These are phyloP conservation scores for Delichon dasypus DNA, from an alignment of 2,797 vertebrate species.

Conservation along the genomic window DNA sequence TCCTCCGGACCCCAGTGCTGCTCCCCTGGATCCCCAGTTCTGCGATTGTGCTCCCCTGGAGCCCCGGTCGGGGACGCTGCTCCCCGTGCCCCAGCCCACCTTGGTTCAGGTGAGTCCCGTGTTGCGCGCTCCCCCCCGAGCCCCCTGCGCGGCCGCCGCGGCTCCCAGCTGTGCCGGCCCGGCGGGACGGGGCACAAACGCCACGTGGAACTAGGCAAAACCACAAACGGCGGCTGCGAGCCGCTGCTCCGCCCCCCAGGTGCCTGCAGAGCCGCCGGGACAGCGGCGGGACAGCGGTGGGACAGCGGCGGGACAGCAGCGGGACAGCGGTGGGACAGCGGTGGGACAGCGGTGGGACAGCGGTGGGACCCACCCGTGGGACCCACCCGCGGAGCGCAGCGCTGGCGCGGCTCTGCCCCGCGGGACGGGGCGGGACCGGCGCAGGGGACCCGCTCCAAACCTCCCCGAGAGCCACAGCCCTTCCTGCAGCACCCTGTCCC, in stretches of 20 bases:
- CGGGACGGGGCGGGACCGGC: not conserved
- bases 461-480: rapidly evolving
- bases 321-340: not conserved
- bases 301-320: not conserved
- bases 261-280: not conserved
- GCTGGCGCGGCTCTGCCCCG: not conserved
- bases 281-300: not conserved
- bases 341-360: not conserved
- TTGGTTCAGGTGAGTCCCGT: rapidly evolving
- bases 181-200: too few species aligned
- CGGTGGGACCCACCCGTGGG: not conserved
- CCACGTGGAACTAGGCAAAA: not conserved
- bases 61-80: too few species aligned
- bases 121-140: not conserved
- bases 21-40: too few species aligned
- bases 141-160: too few species aligned
- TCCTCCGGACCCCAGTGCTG: too few species aligned
- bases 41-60: too few species aligned
- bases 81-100: not conserved
- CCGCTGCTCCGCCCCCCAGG: not conserved
- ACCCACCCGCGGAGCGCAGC: not conserved
- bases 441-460: not conserved
- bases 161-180: too few species aligned
- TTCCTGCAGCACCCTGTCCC: rapidly evolving
- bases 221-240: not conserved